phyloP scores from a whole-genome alignment of 2,113 vertebrate species.

The Vimba vimba region DNA sequence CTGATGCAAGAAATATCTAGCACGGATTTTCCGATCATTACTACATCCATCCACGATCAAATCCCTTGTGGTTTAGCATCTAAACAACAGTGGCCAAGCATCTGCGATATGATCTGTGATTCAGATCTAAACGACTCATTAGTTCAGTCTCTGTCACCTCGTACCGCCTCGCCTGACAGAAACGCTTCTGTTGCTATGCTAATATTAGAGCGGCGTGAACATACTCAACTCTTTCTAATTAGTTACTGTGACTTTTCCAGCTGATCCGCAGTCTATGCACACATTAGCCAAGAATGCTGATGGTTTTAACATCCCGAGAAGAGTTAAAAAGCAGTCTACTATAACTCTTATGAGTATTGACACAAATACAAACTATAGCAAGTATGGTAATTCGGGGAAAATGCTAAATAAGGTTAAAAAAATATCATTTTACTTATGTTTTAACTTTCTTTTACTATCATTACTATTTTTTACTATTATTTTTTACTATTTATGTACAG shows the following conservation, averaged over 20 bases:
- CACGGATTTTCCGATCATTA: not conserved
- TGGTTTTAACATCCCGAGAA: too few relatives aligned
- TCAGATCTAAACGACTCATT: constrained; percentile 56
- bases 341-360: too few relatives aligned
- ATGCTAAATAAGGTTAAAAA: too few relatives aligned
- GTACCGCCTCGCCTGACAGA: constrained; percentile 53
- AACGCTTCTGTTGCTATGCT: constrained; percentile 74
- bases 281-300: constrained; percentile 12
- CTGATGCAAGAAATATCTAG: not conserved
- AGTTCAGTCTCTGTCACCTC: constrained; percentile 59
- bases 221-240: constrained; percentile 67
- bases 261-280: too few relatives aligned
- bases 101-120: constrained; percentile 32
- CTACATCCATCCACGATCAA: not conserved
- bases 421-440: too few relatives aligned
- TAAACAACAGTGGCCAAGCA: not conserved
- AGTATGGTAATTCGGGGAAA: too few relatives aligned
- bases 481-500: too few relatives aligned
- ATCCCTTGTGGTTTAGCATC: not conserved
- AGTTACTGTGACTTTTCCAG: too few relatives aligned
- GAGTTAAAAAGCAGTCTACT: too few relatives aligned
- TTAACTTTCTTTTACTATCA: too few relatives aligned
- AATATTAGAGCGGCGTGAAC: constrained; percentile 74
- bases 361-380: too few relatives aligned
- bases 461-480: too few relatives aligned